phyloP scores from a whole-genome alignment of 1,140 invertebrate genomes.

The Lepidurus arcticus region DNA sequence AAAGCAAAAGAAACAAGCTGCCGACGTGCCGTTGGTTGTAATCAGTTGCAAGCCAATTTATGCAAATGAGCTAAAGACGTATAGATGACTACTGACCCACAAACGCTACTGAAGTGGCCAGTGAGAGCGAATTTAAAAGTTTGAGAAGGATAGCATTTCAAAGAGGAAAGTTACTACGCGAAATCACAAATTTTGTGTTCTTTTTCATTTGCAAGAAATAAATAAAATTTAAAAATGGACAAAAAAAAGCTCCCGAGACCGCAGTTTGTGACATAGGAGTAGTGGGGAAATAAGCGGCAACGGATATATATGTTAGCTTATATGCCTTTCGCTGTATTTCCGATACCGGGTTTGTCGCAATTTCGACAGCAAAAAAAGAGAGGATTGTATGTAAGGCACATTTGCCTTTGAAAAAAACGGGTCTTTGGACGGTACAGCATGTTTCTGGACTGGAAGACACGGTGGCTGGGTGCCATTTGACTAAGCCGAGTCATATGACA shows the following conservation, averaged over 20 bases:
- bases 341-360: conserved; percentile 11
- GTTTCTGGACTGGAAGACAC: neutral
- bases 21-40: conserved; percentile 17
- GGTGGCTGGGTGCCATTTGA: neutral
- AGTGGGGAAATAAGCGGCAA: neutral
- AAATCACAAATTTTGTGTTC: neutral
- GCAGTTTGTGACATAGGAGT: neutral
- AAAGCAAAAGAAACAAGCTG: neutral
- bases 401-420: neutral
- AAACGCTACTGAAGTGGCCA: conserved; percentile 14
- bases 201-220: neutral
- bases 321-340: neutral
- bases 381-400: neutral
- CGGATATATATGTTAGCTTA: conserved; percentile 13
- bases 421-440: neutral
- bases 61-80: neutral
- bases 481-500: neutral
- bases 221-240: neutral
- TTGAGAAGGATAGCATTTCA: neutral
- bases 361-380: neutral
- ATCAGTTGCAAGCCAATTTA: conserved; percentile 15
- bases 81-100: neutral
- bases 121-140: neutral
- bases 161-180: neutral
- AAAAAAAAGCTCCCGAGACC: neutral